Percentiles rank a stretch among this genome's conserved stretches.
These are phyloP conservation scores for Charina bottae DNA, from an alignment of 2,113 vertebrate species.

Conservation along the genomic window DNA sequence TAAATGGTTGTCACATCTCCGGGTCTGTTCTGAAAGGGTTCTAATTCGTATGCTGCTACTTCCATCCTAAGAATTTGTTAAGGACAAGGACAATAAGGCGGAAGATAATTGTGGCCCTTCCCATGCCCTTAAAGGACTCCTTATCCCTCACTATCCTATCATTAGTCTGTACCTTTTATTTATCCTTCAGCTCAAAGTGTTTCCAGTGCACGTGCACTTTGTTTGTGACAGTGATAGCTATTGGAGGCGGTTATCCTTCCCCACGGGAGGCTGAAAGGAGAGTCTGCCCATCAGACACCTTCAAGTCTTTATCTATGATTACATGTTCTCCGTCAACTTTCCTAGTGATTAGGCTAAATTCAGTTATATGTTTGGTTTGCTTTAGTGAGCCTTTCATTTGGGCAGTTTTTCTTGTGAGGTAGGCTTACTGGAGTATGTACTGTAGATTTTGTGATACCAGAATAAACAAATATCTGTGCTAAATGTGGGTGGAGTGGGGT, in stretches of 20 bases:
- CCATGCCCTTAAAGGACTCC: slow-evolving; percentile 26
- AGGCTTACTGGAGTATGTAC: neutral
- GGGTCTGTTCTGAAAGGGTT: slow-evolving; percentile 30
- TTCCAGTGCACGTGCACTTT: slow-evolving; percentile 35
- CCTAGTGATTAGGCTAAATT: slow-evolving; percentile 13
- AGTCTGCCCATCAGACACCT: slow-evolving; percentile 1
- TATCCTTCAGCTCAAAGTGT: slow-evolving; percentile 25
- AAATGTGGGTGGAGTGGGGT: neutral
- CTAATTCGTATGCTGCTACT: neutral
- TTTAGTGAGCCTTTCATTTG: neutral
- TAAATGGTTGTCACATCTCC: slow-evolving; percentile 27
- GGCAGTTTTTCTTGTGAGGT: neutral
- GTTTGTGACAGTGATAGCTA: neutral
- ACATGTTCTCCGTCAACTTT: slow-evolving; percentile 7
- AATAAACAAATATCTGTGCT: neutral
- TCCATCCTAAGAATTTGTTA: slow-evolving; percentile 48
- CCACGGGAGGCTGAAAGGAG: neutral
- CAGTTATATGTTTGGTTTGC: neutral
- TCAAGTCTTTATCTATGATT: slow-evolving; percentile 24
- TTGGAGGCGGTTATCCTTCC: slow-evolving; percentile 1
- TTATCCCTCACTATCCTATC: slow-evolving; percentile 33
- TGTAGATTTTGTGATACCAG: neutral
- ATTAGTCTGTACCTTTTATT: slow-evolving; percentile 49
- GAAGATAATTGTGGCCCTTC: slow-evolving; percentile 42
- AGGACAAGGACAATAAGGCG: slow-evolving; percentile 41